Base-by-base conservation (phyloP, 37 sponge, comb jelly and placozoan genomes). In the Crambe crambe region DNA sequence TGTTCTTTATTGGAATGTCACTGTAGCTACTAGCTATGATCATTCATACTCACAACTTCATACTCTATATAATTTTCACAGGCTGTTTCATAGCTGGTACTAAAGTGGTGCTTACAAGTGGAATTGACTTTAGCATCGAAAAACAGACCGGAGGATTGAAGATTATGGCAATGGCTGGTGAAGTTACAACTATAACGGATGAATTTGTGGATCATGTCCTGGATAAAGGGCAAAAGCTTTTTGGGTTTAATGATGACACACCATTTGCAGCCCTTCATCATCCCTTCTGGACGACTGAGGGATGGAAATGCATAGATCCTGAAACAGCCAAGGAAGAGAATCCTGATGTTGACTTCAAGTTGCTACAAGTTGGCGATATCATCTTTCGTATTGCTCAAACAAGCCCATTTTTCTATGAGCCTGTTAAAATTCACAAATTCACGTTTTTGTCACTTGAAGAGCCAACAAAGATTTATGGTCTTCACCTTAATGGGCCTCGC, bases 161-260 rank as follows among this genome's bases (percentile, higher is more conserved):
- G n/a, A n/a, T n/a, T n/a, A n/a, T n/a, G n/a, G n/a, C n/a, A n/a
- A n/a, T 15, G 18, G 71, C 40, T 25, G 71, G 71, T 37, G 71
- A 70, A 38, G 36, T 41, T 10, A 70, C 39, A 12, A 70, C 71
- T 23, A 70, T 70, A 37, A 70, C 71, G 10, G 71, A 18, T 5
- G 71, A 70, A 41, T 70, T 37, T 70, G 71, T 70, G 8, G 71
- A 70, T 39, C 15, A 70, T 9, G 15, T 5, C 23, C 71, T 70
- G n/a, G 10, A 36, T 8, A 15, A 37, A 37, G 39, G 40, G 36
- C 12, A 70, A 18, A 12, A 34, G 71, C 36, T 70, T 41, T 70
- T 70, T 70, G 71, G 71, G n/a, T 36, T 70, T 41, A 70, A 70
- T 70, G 71, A 70, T n/a, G 71, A 70, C 40, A n/a, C 37, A 25